These are phyloP conservation scores for Musca vetustissima DNA, from an alignment of 1,140 invertebrate genomes.

Conservation along the genomic window DNA sequence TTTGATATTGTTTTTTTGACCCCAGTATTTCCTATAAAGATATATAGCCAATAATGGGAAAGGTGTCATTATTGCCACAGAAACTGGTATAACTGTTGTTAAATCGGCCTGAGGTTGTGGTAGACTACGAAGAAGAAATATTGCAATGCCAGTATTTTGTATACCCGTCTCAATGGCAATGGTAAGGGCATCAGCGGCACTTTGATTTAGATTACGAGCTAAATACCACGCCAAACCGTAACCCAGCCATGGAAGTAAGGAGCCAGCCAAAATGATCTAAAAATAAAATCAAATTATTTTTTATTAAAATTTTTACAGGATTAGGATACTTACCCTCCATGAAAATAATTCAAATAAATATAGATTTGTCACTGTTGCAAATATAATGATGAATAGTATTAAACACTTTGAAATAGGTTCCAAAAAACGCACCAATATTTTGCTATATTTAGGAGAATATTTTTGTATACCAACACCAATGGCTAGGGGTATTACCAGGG, in stretches of 20 bases:
- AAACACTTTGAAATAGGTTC: constrained; percentile 81
- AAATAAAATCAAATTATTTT: neutral
- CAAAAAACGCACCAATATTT: constrained; percentile 73
- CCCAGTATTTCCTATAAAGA: constrained; percentile 53
- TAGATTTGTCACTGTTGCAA: constrained; percentile 85
- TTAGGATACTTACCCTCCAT: constrained; percentile 67
- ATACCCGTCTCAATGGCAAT: constrained; percentile 90
- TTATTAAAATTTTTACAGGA: neutral
- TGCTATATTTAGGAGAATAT: constrained; percentile 66
- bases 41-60: constrained; percentile 70
- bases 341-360: constrained; percentile 88
- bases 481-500: constrained; percentile 76
- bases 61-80: constrained; percentile 91
- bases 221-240: constrained; percentile 73
- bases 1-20: constrained; percentile 3
- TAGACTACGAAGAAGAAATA: constrained; percentile 74
- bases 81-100: constrained; percentile 82
- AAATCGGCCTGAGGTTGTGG: constrained; percentile 73
- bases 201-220: constrained; percentile 63
- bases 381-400: constrained; percentile 83
- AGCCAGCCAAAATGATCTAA: constrained; percentile 77
- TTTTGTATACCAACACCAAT: constrained; percentile 75
- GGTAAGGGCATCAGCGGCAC: constrained; percentile 70
- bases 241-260: constrained; percentile 83
- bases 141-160: constrained; percentile 89